Conservation (phyloP, 64 coral and sea anemone species). For the Montipora foliosa region DNA sequence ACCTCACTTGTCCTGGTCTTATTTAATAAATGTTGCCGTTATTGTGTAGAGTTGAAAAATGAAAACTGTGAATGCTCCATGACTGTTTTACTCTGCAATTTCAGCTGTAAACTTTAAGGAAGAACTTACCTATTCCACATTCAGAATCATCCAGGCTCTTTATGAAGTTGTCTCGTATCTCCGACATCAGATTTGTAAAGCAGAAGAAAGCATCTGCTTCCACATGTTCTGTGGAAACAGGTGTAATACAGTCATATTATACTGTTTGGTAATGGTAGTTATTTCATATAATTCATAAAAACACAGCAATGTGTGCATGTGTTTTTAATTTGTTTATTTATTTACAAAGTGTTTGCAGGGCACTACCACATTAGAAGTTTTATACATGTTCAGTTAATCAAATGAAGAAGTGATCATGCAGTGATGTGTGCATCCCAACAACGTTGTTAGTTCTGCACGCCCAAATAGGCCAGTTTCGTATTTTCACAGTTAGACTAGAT, state of each 20-base stretch:
- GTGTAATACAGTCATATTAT: neutral
- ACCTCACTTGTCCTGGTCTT: no score
- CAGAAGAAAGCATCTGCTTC: constrained; percentile 99
- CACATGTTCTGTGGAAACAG: constrained; percentile 78
- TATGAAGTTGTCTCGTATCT: constrained; percentile 98
- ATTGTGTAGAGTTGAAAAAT: no score
- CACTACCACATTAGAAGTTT: no score
- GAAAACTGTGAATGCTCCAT: no score
- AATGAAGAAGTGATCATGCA: neutral
- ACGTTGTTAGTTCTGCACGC: no score
- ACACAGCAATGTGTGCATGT: neutral
- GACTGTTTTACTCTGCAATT: constrained; percentile 12
- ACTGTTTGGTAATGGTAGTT: neutral
- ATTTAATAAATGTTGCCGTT: no score
- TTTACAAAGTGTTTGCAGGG: neutral
- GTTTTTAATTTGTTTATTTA: neutral
- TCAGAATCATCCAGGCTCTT: constrained; percentile 95
- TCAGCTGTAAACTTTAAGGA: neutral
- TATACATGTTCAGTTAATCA: no score
- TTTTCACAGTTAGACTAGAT: no score
- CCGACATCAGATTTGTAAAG: constrained; percentile 96
- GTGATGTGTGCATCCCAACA: no score
- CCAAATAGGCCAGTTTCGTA: no score
- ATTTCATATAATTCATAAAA: no score
- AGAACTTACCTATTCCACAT: constrained; percentile 89